phyloP scores from a whole-genome alignment of 2,113 vertebrate genomes.

The Balaeniceps rex region DNA sequence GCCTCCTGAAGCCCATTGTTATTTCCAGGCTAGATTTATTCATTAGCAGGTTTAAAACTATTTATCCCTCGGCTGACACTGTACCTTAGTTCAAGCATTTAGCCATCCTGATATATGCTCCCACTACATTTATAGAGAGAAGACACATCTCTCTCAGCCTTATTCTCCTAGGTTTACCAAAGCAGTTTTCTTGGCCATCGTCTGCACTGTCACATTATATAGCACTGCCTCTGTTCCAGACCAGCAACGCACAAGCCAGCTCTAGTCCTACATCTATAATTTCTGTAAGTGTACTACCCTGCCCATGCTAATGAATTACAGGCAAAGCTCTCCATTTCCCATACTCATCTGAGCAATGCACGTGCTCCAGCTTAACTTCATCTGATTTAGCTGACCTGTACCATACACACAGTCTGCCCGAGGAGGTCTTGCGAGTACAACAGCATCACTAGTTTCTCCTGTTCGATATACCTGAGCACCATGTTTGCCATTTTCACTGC shows the following conservation, averaged over 20 bases:
- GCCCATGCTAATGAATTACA: background rate
- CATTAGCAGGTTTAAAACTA: background rate
- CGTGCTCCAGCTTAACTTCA: background rate
- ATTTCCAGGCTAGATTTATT: background rate
- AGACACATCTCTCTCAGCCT: background rate
- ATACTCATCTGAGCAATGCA: background rate
- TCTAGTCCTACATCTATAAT: background rate
- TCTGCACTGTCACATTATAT: background rate
- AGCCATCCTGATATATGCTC: background rate
- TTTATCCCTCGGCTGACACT: background rate
- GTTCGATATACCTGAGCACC: background rate
- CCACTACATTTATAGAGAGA: background rate
- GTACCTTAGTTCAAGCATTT: background rate
- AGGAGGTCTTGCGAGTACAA: background rate
- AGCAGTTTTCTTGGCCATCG: background rate
- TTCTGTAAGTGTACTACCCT: background rate
- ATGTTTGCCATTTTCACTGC: background rate
- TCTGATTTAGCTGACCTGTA: background rate
- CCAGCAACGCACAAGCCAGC: background rate
- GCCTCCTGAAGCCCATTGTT: background rate
- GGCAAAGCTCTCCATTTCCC: background rate
- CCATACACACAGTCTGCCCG: no score
- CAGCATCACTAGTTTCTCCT: background rate
- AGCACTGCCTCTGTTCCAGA: background rate
- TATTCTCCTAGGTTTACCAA: background rate